Evolutionary conservation across 2,797 vertebrate genomes (phyloP).

Genomic region (Gymnoscopelus microlampas): DNA sequence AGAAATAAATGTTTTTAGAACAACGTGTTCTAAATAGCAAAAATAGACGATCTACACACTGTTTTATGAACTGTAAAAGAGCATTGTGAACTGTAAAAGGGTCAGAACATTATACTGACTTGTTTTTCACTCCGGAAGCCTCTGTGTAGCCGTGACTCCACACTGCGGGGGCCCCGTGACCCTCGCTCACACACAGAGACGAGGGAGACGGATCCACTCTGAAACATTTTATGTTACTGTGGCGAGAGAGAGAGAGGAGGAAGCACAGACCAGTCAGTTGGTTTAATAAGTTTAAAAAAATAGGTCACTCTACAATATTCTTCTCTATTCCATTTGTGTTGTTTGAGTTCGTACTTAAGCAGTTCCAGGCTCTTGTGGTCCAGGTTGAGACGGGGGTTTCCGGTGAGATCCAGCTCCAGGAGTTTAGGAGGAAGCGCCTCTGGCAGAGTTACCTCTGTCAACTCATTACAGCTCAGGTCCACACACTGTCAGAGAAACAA

Average conservation of each 20-base stretch:
- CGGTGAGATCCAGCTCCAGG: constrained; percentile 95
- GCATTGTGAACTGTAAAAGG: background rate
- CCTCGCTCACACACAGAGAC: constrained; percentile 81
- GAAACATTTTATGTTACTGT: constrained; percentile 95
- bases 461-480: constrained; percentile 96
- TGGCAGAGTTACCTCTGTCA: constrained; percentile 90
- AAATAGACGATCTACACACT: background rate
- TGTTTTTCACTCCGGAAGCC: constrained; percentile 94
- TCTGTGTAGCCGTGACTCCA: constrained; percentile 98
- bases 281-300: background rate
- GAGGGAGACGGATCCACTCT: constrained; percentile 90
- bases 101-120: constrained; percentile 78
- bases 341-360: constrained; percentile 86
- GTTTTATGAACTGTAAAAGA: background rate
- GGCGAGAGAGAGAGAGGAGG: background rate
- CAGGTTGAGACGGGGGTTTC: constrained; percentile 91
- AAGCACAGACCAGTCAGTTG: background rate
- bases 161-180: constrained; percentile 89
- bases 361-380: constrained; percentile 96
- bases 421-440: constrained; percentile 93
- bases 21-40: background rate
- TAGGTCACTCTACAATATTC: background rate
- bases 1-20: background rate
- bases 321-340: background rate
- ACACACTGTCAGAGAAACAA: constrained; percentile 82